Evolutionary conservation across 2,797 vertebrate species (phyloP), one percentile per base, ranked within the genome.

Genomic region (Spinus pinus): DNA sequence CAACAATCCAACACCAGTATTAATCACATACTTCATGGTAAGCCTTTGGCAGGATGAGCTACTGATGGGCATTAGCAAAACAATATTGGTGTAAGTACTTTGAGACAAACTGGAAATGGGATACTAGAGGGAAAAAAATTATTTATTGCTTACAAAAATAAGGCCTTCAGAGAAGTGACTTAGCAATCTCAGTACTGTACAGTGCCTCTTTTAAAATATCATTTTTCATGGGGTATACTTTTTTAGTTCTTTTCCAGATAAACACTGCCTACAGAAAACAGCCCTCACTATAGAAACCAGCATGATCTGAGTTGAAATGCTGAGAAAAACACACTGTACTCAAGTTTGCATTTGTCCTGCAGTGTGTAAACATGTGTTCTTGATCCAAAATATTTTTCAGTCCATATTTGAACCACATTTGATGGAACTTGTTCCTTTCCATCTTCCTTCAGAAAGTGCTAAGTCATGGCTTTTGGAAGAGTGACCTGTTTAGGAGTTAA

Each of bases 231-330:
- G 25, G 25, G 39, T 31, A 12, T 21, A 44, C 5, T 33, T 85
- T 56, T 5, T 4, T 3, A 54, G n/a, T 70, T 69, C 4, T 86
- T 58, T 84, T 64, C 27, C 30, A 60, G 6, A 70, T 57, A 61
- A 81, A 65, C 12, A 50, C 0, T 49, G 31, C 19, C 6, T 35
- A n/a, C 1, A 47, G 69, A 83, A 75, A 65, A 30, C 19, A 35
- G 21, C 7, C 19, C n/a, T 72, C 23, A 14, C 19, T 64, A 19
- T 1, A 67, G 39, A 89, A 82, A 27, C 8, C 39, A n/a, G 25
- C 37, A 82, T 6, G 42, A 81, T 44, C 25, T 0, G 0, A 82
- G 35, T 3, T 64, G 49, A 72, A 85, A 56, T 1, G 14, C 27
- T 3, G 5, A 81, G 35, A 65, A 83, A 83, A 77, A 65, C 19